Evolutionary conservation across 1,140 invertebrate species (phyloP), one percentile per base, ranked within the genome.

Genomic region (Zaprionus ghesquierei): DNA sequence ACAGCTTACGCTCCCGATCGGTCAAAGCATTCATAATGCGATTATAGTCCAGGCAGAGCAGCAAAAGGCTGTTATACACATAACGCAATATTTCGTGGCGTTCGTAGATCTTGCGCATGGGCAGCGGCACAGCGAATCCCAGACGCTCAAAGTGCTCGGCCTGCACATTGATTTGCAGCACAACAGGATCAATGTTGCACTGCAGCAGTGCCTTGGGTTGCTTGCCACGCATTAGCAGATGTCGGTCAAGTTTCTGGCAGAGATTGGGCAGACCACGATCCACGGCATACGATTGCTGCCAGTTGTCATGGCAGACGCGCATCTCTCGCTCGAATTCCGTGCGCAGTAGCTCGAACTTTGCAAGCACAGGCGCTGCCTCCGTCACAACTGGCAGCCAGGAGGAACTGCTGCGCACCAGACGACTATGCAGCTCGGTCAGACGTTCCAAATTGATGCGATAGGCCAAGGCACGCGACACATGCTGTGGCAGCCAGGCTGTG

Each of bases 31-130:
- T 92, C 13, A 98, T 84, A 31, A 97, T 96, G 81, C 95, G 95
- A 92, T 98, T 98, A 90, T 98, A 98, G 41, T 96, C 95, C 22
- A 95, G 93, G 1, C 96, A 95, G 2, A 98, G 94, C 2, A 94
- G 93, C 10, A 97, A 81, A 0, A 97, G 95, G 72, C 95, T 95
- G 82, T 97, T 95, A 63, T 95, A 95, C 0, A 96, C 93, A 65
- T 95, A 95, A 22, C 94, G 92, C 1, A 97, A 89, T 9, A 93
- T 94, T 8, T 94, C 94, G 50, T 94, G 93, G 62, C 95, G 95
- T 63, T 93, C 92, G 76, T 95, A 95, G 3, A 96, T 89, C 92
- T 94, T 80, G 0, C 89, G 76, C 20, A 93, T 81, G 50, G 93
- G 89, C 27, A 90, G 81, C 0, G 94, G 94, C 27, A 94, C 92